Evolutionary conservation across 2,888 invertebrate genomes (phyloP).

Genomic region (Habroteleia sp.): DNA sequence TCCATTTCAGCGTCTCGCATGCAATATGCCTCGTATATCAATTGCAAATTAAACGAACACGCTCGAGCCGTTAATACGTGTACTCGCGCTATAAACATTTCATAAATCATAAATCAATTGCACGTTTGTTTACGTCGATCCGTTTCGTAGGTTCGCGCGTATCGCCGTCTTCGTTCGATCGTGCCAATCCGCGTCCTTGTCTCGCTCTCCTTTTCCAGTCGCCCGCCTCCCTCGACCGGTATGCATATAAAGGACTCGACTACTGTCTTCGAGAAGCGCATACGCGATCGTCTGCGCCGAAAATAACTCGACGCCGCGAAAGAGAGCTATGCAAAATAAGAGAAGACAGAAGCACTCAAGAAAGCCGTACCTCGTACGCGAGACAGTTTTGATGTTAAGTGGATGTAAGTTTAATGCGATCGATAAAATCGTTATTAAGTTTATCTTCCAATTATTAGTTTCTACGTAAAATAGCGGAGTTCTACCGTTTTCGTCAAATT

Average conservation of each 20-base stretch:
- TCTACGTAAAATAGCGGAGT: no score
- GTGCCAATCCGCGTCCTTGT: conserved; percentile 23
- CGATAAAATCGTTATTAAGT: conserved; percentile 48
- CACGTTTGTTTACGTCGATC: conserved; percentile 4
- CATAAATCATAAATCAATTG: conserved; percentile 6
- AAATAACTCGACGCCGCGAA: conserved; percentile 59
- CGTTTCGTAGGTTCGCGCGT: conserved; percentile 23
- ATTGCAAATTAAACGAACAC: conserved; percentile 7
- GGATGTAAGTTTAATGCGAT: conserved; percentile 50
- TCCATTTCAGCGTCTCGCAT: not conserved
- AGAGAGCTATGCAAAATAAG: conserved; percentile 27
- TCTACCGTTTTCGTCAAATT: no score
- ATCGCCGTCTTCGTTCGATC: conserved; percentile 27
- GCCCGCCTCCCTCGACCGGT: conserved; percentile 25
- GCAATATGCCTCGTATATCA: conserved; percentile 2
- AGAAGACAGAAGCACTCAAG: conserved; percentile 21
- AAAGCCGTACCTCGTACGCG: conserved; percentile 1
- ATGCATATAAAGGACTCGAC: conserved; percentile 59
- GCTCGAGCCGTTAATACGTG: not conserved
- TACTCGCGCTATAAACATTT: not conserved
- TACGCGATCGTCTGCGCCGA: conserved; percentile 54
- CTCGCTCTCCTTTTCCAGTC: conserved; percentile 21
- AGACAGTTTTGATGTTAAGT: conserved; percentile 34
- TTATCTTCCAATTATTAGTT: conserved; percentile 13
- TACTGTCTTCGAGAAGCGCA: conserved; percentile 45